Base-by-base conservation (phyloP, 2,888 invertebrate genomes). In the Tholera decimalis region DNA sequence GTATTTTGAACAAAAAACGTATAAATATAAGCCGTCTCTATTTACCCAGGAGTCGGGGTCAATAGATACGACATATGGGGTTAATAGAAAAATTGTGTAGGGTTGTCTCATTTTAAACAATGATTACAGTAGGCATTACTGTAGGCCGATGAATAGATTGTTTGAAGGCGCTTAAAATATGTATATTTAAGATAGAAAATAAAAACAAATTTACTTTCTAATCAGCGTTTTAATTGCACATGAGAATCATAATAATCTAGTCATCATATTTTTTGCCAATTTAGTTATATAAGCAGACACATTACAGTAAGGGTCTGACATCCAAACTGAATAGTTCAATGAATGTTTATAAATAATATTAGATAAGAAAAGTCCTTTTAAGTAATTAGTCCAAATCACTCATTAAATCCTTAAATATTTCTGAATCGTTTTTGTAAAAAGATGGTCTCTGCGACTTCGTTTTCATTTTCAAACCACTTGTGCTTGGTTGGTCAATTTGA, bases 401-500 rank as follows among this genome's bases (percentile, higher is more conserved):
- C 37, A 37, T 37, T 37, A 37, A 1, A 37, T 37, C 37, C n/a
- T 37, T 37, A 0, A 37, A n/a, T 0, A 37, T 37, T 37, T 37
- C 37, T 0, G 37, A 37, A 37, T n/a, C 24, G 9, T 47, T 28
- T 47, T 28, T 43, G 22, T 43, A 43, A 43, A 22, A 24, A 22
- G 43, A 43, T 43, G 43, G 43, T 43, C 43, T 20, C 22, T 22
- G 43, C 43, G 43, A 22, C 4, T 43, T 43, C 22, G 43, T 43
- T 4, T 43, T 8, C 22, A 22, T 43, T 43, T 43, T 9, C 13
- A 43, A 43, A 43, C 24, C 43, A 43, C 43, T 43, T 4, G 43
- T 43, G 11, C 20, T 43, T 43, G 43, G 43, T 43, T 43, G 22
- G 13, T 43, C 43, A 43, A 22, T 43, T 20, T 8, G 0, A 43